Evolutionary conservation across 2,797 vertebrate genomes (phyloP).

Genomic region (Jordanella pulchra): DNA sequence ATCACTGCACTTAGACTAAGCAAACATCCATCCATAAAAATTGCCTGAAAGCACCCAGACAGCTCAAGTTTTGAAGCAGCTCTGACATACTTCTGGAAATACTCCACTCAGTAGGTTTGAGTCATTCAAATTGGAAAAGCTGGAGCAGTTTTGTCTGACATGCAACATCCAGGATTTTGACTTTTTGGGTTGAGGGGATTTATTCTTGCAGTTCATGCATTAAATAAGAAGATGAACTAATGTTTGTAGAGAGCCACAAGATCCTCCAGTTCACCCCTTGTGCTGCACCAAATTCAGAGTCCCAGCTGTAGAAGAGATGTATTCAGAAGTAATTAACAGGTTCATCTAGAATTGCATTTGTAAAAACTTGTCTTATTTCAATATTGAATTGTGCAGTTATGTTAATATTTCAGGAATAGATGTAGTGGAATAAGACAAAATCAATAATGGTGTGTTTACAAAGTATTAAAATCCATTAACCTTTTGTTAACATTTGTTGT

Average conservation of each 20-base stretch:
- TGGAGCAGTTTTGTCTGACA: slow-evolving; percentile 45
- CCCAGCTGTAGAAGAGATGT: neutral
- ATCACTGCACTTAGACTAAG: neutral
- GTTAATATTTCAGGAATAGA: neutral
- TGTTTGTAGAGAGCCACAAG: neutral
- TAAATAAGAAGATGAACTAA: slow-evolving; percentile 16
- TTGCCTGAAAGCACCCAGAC: slow-evolving; percentile 34
- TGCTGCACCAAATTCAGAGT: neutral
- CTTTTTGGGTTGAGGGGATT: slow-evolving; percentile 37
- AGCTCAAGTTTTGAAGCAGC: slow-evolving; percentile 28
- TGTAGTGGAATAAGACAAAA: neutral
- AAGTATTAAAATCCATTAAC: neutral
- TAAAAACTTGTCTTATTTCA: neutral
- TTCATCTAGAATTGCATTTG: neutral
- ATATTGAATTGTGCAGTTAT: neutral
- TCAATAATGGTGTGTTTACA: too few relatives aligned
- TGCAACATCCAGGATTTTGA: slow-evolving; percentile 31
- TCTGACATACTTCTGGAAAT: slow-evolving; percentile 45
- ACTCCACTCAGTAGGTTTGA: slow-evolving; percentile 36
- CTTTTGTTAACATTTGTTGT: neutral
- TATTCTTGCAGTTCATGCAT: slow-evolving; percentile 26
- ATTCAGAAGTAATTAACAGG: neutral
- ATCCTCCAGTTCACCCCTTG: neutral
- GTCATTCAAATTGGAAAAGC: slow-evolving; percentile 43
- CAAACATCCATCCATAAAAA: slow-evolving; percentile 26